Percentiles rank a stretch among this genome's conserved stretches.
Conservation (phyloP, 2,888 invertebrate species). For the Tenthredo amoena region DNA sequence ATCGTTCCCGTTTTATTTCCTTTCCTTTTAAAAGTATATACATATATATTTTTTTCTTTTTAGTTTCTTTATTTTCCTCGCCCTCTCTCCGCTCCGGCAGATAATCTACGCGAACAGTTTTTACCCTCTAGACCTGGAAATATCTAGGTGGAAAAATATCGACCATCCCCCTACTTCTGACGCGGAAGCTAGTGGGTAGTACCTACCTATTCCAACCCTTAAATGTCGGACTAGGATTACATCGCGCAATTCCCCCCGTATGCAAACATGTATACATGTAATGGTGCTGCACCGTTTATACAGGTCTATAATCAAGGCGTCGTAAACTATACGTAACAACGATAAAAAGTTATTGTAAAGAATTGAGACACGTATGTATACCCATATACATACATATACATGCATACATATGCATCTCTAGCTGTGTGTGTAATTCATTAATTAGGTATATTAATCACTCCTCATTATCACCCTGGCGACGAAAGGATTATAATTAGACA, state of each 20-base stretch:
- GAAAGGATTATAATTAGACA: slow-evolving; percentile 1
- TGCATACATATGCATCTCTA: too few relatives aligned
- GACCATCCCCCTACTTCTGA: not conserved
- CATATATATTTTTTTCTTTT: not conserved
- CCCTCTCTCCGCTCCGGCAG: not conserved
- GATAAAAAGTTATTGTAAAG: not conserved
- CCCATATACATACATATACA: too few relatives aligned
- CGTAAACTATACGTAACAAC: not conserved
- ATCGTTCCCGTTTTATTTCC: not conserved
- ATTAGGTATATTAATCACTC: not conserved
- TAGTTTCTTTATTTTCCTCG: not conserved
- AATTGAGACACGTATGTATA: not conserved
- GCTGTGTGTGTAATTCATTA: not conserved
- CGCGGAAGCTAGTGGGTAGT: not conserved
- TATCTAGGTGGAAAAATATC: not conserved
- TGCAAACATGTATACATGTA: not conserved
- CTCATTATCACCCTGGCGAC: not conserved
- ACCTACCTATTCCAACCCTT: not conserved
- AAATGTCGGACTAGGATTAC: not conserved
- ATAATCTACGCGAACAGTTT: not conserved
- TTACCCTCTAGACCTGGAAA: not conserved
- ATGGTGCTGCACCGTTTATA: not conserved
- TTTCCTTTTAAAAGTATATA: not conserved
- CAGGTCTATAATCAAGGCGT: not conserved
- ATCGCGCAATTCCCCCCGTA: not conserved